phyloP scores from a whole-genome alignment of 2,888 invertebrate genomes.

The Marronus borbonicus region DNA sequence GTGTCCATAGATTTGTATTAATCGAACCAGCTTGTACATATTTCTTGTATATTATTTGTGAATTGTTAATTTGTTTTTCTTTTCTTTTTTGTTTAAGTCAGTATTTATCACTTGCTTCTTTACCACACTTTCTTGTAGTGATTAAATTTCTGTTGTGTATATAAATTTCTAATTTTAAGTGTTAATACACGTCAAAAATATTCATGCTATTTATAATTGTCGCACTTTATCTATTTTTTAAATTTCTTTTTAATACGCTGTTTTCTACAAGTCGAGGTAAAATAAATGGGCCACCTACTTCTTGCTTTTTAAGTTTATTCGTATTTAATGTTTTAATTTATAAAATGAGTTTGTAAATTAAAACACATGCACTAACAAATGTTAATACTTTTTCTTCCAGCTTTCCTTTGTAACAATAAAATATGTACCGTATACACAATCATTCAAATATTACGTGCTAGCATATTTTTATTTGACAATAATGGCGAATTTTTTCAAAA shows the following conservation, averaged over 20 bases:
- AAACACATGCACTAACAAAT: too few relatives aligned
- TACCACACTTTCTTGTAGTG: constrained; percentile 29
- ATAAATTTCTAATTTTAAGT: constrained; percentile 20
- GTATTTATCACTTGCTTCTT: constrained; percentile 43
- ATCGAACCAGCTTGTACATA: constrained; percentile 44
- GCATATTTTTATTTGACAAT: too few relatives aligned
- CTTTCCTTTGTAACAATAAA: too few relatives aligned
- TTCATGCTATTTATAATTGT: constrained; percentile 3
- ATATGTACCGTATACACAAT: too few relatives aligned
- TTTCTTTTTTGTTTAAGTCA: constrained; percentile 43
- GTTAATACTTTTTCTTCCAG: too few relatives aligned
- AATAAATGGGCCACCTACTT: too few relatives aligned
- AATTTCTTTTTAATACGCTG: constrained; percentile 10
- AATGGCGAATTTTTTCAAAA: too few relatives aligned
- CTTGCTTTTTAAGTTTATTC: too few relatives aligned
- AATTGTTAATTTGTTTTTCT: constrained; percentile 39
- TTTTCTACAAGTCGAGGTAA: background rate
- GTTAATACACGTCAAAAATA: background rate
- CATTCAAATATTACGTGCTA: too few relatives aligned
- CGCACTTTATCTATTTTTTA: background rate
- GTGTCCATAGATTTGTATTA: constrained; percentile 39
- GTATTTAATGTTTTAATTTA: too few relatives aligned
- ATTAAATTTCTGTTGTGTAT: constrained; percentile 30
- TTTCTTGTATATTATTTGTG: constrained; percentile 47
- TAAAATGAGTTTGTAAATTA: too few relatives aligned